Evolutionary conservation across 2,888 invertebrate species (phyloP).

Genomic region (Nomada hirtipes): DNA sequence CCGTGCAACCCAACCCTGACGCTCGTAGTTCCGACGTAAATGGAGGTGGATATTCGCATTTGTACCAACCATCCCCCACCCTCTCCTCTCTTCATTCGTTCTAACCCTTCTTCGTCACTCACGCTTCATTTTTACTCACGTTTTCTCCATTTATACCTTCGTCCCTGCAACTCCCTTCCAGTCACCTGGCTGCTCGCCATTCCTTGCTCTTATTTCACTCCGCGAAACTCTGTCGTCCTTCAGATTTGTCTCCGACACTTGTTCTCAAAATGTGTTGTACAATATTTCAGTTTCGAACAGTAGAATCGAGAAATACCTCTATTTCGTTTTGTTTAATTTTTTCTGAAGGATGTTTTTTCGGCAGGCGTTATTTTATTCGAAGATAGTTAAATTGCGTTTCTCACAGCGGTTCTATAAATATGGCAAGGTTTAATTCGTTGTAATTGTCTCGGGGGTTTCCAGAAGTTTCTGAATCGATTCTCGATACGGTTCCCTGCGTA

Average conservation of each 20-base stretch:
- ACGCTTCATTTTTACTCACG: constrained; percentile 13
- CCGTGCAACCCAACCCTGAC: constrained; percentile 63
- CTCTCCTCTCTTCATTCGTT: constrained; percentile 21
- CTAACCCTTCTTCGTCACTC: constrained; percentile 29
- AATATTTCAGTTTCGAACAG: constrained; percentile 7
- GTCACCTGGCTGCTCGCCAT: constrained; percentile 26
- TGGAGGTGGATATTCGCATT: constrained; percentile 72
- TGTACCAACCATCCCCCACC: constrained; percentile 57
- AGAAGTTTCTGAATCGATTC: constrained; percentile 45
- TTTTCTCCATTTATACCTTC: constrained; percentile 52
- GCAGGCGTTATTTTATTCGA: background rate
- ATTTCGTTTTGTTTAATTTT: constrained; percentile 1
- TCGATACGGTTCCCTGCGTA: constrained; percentile 57
- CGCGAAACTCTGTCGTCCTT: constrained; percentile 67
- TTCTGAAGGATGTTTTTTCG: background rate
- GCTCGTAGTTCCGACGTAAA: constrained; percentile 64
- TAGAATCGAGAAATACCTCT: constrained; percentile 19
- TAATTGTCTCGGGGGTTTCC: constrained; percentile 13
- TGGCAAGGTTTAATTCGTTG: too few relatives aligned
- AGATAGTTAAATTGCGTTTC: background rate
- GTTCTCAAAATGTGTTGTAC: constrained; percentile 60
- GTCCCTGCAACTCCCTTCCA: constrained; percentile 37
- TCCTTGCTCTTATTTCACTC: constrained; percentile 59
- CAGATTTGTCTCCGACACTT: constrained; percentile 31
- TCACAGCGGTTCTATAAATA: background rate